Evolutionary conservation across 2,797 vertebrate genomes (phyloP).

Genomic region (Cossypha caffra): DNA sequence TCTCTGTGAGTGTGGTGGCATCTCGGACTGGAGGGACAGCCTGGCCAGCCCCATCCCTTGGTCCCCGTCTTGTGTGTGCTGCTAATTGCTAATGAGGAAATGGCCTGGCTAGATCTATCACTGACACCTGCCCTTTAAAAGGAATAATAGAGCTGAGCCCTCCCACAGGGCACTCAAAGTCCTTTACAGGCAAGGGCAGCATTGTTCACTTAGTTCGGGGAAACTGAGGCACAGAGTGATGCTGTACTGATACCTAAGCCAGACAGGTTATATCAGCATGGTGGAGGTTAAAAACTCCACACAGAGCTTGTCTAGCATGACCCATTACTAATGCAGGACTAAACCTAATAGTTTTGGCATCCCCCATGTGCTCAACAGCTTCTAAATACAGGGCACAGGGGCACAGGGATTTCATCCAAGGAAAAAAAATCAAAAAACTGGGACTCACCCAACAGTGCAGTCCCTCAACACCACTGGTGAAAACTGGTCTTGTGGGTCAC

Average conservation of each 20-base stretch:
- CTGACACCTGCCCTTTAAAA: neutral
- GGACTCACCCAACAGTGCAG: neutral
- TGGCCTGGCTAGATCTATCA: neutral
- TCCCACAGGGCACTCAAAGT: neutral
- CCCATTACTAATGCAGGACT: neutral
- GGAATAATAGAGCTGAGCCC: neutral
- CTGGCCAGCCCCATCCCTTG: neutral
- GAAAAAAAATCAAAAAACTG: neutral
- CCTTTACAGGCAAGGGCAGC: neutral
- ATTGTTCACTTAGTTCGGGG: accelerated
- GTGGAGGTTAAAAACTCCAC: neutral
- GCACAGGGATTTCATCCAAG: neutral
- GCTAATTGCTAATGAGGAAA: neutral
- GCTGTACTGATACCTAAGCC: neutral
- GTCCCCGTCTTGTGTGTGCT: neutral
- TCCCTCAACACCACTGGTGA: neutral
- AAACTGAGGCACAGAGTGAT: neutral
- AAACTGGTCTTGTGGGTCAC: neutral
- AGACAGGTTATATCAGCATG: accelerated
- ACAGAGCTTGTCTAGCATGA: neutral
- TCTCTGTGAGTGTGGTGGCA: accelerated
- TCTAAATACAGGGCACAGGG: neutral
- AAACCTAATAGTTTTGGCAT: accelerated
- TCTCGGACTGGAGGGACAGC: neutral
- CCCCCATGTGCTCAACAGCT: neutral